phyloP scores from a whole-genome alignment of 2,888 invertebrate genomes.

The Adelognathus sp. region DNA sequence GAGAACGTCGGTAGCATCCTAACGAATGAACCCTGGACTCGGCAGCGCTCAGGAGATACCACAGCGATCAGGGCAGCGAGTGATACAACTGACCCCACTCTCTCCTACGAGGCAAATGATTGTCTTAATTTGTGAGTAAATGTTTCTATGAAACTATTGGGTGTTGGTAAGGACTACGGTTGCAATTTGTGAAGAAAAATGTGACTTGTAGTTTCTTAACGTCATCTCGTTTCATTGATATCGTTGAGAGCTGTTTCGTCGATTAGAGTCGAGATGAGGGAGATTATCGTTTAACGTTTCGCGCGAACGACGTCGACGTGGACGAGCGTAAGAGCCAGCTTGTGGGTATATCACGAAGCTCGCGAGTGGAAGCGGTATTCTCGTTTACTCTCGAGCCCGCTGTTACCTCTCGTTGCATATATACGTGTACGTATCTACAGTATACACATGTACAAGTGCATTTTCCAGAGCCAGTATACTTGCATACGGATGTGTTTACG shows the following conservation, averaged over 20 bases:
- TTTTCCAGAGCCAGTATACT: conserved; percentile 5
- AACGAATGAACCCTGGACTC: too few species aligned
- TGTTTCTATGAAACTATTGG: background rate
- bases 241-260: background rate
- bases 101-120: too few species aligned
- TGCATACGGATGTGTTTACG: background rate
- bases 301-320: conserved; percentile 14
- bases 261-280: conserved; percentile 40
- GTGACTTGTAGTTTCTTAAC: background rate
- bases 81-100: too few species aligned
- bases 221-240: conserved; percentile 8
- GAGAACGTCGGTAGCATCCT: too few species aligned
- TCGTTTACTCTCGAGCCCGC: conserved; percentile 32
- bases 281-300: conserved; percentile 48
- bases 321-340: conserved; percentile 8
- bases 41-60: too few species aligned
- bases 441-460: conserved; percentile 7
- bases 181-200: background rate
- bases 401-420: conserved; percentile 28
- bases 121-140: too few species aligned
- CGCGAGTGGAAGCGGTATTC: conserved; percentile 25
- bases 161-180: background rate
- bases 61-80: too few species aligned
- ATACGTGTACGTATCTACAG: background rate
- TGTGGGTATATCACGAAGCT: background rate